These are phyloP conservation scores for Amaurobius ferox DNA, from an alignment of 2,888 invertebrate genomes.

Conservation along the genomic window DNA sequence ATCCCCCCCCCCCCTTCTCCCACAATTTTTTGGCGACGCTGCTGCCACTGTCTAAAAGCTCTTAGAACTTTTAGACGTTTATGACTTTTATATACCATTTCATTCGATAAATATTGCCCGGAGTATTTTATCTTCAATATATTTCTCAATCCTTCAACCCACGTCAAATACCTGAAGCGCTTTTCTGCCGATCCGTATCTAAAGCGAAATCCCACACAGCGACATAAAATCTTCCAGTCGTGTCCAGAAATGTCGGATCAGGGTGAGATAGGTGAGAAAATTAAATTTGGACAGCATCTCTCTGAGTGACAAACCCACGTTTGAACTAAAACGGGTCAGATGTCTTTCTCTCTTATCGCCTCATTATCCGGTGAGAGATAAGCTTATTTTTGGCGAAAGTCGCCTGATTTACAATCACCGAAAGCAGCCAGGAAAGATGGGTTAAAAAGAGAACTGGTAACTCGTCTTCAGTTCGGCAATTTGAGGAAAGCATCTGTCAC, in stretches of 20 bases:
- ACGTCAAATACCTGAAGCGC: not conserved
- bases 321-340: not conserved
- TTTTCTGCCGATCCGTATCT: not conserved
- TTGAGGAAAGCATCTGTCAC: not conserved
- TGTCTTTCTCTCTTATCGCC: not conserved
- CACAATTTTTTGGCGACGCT: too few species aligned
- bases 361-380: not conserved
- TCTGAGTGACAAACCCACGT: not conserved
- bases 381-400: not conserved
- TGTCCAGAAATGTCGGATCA: not conserved
- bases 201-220: not conserved
- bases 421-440: too few species aligned
- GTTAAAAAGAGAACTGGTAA: not conserved
- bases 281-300: not conserved
- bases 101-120: too few species aligned
- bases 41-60: too few species aligned
- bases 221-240: too few species aligned
- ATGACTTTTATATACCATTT: too few species aligned
- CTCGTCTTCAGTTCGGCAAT: not conserved
- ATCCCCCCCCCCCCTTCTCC: too few species aligned
- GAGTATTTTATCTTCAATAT: too few species aligned
- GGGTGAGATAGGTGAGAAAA: not conserved
- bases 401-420: not conserved
- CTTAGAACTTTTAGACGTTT: too few species aligned
- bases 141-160: too few species aligned